Conservation (phyloP, 2,797 vertebrate genomes). For the Parambassis ranga region DNA sequence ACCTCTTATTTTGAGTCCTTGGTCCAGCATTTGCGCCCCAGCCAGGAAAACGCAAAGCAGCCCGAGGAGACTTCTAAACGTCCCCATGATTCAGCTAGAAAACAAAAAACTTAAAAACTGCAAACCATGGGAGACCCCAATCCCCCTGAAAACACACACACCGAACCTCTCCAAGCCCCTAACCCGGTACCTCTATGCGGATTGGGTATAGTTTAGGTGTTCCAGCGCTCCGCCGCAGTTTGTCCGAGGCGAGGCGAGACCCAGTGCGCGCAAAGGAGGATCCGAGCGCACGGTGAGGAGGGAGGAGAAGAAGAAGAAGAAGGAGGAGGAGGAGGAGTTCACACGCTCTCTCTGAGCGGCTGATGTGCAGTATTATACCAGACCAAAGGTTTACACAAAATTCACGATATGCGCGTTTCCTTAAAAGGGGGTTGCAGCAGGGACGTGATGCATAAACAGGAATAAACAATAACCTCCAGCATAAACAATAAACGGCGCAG, state of each 20-base stretch:
- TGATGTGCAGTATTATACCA: background rate
- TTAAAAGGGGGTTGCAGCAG: slow-evolving; percentile 43
- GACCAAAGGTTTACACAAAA: slow-evolving; percentile 30
- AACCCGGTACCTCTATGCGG: slow-evolving; percentile 6
- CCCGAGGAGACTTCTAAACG: slow-evolving; percentile 61
- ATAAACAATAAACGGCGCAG: background rate
- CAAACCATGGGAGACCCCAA: background rate
- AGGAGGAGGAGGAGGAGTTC: slow-evolving; percentile 29
- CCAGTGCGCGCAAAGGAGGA: slow-evolving; percentile 69
- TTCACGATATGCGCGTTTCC: slow-evolving; percentile 35
- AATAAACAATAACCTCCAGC: background rate
- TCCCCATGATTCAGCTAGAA: slow-evolving; percentile 59
- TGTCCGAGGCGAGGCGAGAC: slow-evolving; percentile 50
- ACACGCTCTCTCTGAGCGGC: slow-evolving; percentile 7
- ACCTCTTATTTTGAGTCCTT: slow-evolving; percentile 46
- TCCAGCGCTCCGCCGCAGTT: slow-evolving; percentile 54
- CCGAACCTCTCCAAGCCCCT: slow-evolving; percentile 17
- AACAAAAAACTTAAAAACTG: background rate
- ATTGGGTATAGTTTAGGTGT: slow-evolving; percentile 44
- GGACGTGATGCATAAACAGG: background rate
- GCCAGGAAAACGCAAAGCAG: slow-evolving; percentile 64
- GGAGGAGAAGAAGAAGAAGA: slow-evolving; percentile 9
- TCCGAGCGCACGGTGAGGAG: slow-evolving; percentile 38
- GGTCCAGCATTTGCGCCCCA: slow-evolving; percentile 37
- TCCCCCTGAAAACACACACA: background rate